phyloP scores from a whole-genome alignment of 2,888 invertebrate genomes.

The Holacanthella duospinosa region DNA sequence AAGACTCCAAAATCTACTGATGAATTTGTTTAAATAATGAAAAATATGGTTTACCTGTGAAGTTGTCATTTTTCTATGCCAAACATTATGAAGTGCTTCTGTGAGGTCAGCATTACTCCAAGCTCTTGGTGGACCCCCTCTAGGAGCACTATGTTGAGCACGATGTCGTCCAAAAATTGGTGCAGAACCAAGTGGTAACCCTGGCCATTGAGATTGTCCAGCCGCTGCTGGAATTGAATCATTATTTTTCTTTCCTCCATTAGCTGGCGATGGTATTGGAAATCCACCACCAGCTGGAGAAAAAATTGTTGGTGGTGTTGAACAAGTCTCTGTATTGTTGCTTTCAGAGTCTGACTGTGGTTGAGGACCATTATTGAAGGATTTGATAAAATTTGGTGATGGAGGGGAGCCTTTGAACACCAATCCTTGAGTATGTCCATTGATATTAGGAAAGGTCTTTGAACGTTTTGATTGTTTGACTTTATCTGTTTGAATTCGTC shows the following conservation, averaged over 20 bases:
- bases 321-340: constrained; percentile 12
- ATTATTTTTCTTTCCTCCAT: constrained; percentile 7
- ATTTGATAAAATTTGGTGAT: constrained; percentile 14
- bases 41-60: constrained; percentile 45
- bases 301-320: constrained; percentile 17
- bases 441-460: not conserved
- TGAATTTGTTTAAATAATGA: too few relatives aligned
- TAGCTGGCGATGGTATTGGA: constrained; percentile 7
- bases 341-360: constrained; percentile 1
- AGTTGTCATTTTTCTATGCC: constrained; percentile 91
- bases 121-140: constrained; percentile 79
- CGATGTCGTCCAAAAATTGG: constrained; percentile 53
- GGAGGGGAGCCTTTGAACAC: constrained; percentile 14
- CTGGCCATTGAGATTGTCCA: constrained; percentile 19
- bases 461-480: not conserved
- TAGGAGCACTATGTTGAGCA: constrained; percentile 80
- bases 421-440: constrained; percentile 1
- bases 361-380: constrained; percentile 1
- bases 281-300: constrained; percentile 19
- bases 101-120: constrained; percentile 88
- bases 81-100: constrained; percentile 82
- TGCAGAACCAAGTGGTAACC: constrained; percentile 26
- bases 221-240: constrained; percentile 6
- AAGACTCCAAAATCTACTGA: too few relatives aligned
- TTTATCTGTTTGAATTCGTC: too few relatives aligned